phyloP scores from a whole-genome alignment of 2,113 vertebrate species.

The Aegithalos caudatus region DNA sequence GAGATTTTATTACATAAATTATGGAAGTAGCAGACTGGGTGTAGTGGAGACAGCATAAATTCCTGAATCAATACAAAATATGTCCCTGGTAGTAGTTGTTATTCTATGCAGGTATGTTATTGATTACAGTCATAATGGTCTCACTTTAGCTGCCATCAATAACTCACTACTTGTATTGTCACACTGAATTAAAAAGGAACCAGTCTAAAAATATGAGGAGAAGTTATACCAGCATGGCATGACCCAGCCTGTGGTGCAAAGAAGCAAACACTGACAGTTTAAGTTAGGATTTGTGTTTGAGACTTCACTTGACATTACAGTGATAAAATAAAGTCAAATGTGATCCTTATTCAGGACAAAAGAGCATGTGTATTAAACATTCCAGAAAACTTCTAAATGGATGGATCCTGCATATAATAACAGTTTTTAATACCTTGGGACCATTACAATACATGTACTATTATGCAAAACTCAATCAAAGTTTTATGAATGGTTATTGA shows the following conservation, averaged over 20 bases:
- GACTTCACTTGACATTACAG: background rate
- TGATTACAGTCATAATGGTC: conserved; percentile 59
- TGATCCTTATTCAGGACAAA: background rate
- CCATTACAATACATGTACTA: background rate
- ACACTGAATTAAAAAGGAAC: conserved; percentile 31
- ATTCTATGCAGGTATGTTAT: conserved; percentile 61
- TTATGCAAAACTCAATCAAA: background rate
- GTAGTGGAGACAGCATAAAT: conserved; percentile 19
- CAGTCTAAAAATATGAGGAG: background rate
- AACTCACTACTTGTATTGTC: conserved; percentile 35
- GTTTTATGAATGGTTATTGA: background rate
- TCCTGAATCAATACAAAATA: conserved; percentile 58
- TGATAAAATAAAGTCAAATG: background rate
- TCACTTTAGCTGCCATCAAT: conserved; percentile 45
- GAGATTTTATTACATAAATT: conserved; percentile 55
- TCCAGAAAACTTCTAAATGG: background rate
- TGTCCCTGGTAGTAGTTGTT: conserved; percentile 20
- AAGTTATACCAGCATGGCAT: background rate
- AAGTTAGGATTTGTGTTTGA: background rate
- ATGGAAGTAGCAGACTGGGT: conserved; percentile 15
- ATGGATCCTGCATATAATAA: background rate
- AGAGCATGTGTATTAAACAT: background rate
- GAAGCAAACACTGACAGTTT: background rate
- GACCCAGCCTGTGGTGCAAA: background rate
- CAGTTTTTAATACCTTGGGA: background rate